A percentile compares a stretch with the other conserved stretches of the same genome.
Evolutionary conservation across 2,797 vertebrate genomes (phyloP).

Genomic region (Aphelocoma californica): DNA sequence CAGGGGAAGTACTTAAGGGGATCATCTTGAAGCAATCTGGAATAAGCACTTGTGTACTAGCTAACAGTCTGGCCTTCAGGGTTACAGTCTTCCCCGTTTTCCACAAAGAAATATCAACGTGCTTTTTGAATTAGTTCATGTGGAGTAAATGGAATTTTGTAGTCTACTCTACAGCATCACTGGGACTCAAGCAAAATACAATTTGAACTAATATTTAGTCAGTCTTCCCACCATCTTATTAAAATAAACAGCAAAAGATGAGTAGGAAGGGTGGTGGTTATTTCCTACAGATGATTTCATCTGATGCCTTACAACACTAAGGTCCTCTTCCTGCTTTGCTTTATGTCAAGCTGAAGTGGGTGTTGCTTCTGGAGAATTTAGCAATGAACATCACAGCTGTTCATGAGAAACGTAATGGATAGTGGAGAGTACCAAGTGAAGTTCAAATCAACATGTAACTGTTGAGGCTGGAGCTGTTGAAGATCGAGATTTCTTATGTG

Average conservation of each 20-base stretch:
- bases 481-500: rapidly evolving
- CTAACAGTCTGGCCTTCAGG: neutral
- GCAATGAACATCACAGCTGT: neutral
- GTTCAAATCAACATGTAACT: neutral
- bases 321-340: neutral
- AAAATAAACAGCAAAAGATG: neutral
- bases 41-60: neutral
- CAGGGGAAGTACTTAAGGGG: neutral
- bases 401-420: neutral
- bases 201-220: neutral
- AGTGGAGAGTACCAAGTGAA: neutral
- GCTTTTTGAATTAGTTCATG: neutral
- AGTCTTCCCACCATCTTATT: neutral
- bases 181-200: neutral
- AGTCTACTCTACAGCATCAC: neutral
- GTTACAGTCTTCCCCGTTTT: neutral
- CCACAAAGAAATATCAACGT: neutral
- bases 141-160: neutral
- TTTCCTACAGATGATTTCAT: neutral
- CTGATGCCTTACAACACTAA: neutral
- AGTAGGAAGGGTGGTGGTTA: neutral
- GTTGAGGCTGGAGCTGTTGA: neutral
- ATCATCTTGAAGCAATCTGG: neutral
- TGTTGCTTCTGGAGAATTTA: neutral
- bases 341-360: neutral